Conservation (phyloP, 2,797 vertebrate species). For the Pseudochirops cupreus region DNA sequence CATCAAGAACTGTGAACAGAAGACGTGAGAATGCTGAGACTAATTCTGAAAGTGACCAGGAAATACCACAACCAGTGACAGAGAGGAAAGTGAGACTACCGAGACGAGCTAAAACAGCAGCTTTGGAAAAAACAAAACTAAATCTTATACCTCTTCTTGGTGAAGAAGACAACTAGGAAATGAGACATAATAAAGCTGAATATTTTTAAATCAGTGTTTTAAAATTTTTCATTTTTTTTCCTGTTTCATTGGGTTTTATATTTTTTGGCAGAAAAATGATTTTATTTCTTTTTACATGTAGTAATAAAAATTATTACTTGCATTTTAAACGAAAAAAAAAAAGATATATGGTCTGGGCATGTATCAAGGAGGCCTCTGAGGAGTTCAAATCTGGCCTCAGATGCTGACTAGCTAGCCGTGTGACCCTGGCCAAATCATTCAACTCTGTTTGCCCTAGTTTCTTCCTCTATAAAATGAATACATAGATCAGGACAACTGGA, state of each 20-base stretch:
- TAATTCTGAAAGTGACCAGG: conserved; percentile 89
- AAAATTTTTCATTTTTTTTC: neutral
- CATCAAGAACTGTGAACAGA: conserved; percentile 73
- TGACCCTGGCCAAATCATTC: no score
- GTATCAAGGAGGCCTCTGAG: neutral
- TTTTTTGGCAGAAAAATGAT: neutral
- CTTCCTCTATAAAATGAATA: no score
- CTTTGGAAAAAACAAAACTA: conserved; percentile 93
- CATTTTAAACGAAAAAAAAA: neutral
- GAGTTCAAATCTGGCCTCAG: no score
- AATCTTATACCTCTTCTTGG: conserved; percentile 89
- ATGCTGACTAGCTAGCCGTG: no score
- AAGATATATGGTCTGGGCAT: neutral
- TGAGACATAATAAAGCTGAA: conserved; percentile 20
- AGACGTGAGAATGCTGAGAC: conserved; percentile 83
- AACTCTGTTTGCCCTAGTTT: no score
- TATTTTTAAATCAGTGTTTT: neutral
- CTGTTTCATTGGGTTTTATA: neutral
- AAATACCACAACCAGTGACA: conserved; percentile 80
- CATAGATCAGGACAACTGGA: no score
- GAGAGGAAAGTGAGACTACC: conserved; percentile 86
- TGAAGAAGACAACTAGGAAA: conserved; percentile 85
- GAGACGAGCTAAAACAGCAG: conserved; percentile 91
- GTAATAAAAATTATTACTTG: neutral
- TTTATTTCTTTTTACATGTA: neutral